phyloP scores from a whole-genome alignment of 2,797 vertebrate genomes.

The Rhinogobio ventralis region DNA sequence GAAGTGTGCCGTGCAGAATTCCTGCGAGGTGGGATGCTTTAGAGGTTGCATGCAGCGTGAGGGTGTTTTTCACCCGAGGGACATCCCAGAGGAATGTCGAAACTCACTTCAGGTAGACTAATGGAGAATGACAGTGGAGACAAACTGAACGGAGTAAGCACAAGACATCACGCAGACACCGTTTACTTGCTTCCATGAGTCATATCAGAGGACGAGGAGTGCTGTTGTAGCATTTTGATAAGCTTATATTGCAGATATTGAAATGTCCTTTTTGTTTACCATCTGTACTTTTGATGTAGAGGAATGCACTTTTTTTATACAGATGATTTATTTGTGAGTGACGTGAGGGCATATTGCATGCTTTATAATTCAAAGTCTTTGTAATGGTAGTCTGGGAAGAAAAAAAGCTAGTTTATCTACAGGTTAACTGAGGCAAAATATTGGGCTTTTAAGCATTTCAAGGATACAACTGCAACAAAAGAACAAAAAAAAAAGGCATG shows the following conservation, averaged over 20 bases:
- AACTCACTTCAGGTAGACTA: slow-evolving; percentile 34
- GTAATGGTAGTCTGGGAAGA: background rate
- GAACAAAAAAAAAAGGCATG: background rate
- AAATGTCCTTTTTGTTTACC: slow-evolving; percentile 12
- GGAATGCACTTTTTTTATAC: slow-evolving; percentile 3
- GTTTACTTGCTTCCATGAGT: slow-evolving; percentile 10
- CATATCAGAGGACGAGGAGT: background rate
- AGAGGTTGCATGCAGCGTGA: background rate
- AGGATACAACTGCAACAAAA: background rate
- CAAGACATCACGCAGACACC: slow-evolving; percentile 5
- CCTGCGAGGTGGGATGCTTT: background rate
- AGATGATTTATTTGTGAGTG: slow-evolving; percentile 3
- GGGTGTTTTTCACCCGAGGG: slow-evolving; percentile 16
- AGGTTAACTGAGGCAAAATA: background rate
- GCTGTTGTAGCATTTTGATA: slow-evolving; percentile 23
- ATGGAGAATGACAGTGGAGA: slow-evolving; percentile 13
- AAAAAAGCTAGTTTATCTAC: background rate
- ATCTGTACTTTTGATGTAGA: background rate
- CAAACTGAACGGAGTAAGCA: slow-evolving; percentile 27
- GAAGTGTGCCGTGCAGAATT: background rate
- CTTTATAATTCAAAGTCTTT: slow-evolving; percentile 15
- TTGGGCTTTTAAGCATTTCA: slow-evolving; percentile 5
- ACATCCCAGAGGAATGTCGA: slow-evolving; percentile 28
- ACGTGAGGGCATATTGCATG: background rate
- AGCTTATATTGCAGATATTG: background rate